These are phyloP conservation scores for Noctua fimbriata DNA, from an alignment of 2,888 invertebrate genomes.

Conservation along the genomic window DNA sequence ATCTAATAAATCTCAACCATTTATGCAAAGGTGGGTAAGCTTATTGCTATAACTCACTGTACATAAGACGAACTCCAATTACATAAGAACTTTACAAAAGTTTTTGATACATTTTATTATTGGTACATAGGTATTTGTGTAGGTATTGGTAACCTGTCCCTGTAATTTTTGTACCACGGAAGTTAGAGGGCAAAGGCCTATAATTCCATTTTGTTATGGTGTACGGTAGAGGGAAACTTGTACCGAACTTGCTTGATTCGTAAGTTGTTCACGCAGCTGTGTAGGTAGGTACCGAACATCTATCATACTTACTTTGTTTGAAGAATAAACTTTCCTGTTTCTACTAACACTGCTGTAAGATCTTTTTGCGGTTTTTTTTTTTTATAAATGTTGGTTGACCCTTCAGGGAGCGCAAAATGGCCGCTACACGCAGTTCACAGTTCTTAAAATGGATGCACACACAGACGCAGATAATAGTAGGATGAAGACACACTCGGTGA, in stretches of 20 bases:
- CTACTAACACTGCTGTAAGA: neutral
- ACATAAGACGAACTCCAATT: neutral
- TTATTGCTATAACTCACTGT: no score
- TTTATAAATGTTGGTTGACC: neutral
- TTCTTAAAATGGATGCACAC: neutral
- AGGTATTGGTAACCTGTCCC: neutral
- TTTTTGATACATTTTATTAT: neutral
- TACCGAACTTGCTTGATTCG: conserved; percentile 12
- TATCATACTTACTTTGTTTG: conserved; percentile 15
- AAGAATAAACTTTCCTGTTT: conserved; percentile 22
- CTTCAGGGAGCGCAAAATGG: neutral
- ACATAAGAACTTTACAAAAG: neutral
- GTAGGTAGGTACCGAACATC: neutral
- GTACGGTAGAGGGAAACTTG: neutral
- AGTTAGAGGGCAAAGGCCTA: neutral
- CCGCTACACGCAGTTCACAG: neutral
- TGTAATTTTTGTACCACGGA: conserved; percentile 8
- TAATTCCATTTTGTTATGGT: conserved; percentile 12
- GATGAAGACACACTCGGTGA: neutral
- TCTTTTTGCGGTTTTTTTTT: neutral
- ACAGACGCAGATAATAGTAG: neutral
- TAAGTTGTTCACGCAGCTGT: conserved; percentile 3
- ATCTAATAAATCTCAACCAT: no score
- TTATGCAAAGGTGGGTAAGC: no score
- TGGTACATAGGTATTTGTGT: neutral